Conservation (phyloP, 2,113 vertebrate species). For the Sorex fumeus region DNA sequence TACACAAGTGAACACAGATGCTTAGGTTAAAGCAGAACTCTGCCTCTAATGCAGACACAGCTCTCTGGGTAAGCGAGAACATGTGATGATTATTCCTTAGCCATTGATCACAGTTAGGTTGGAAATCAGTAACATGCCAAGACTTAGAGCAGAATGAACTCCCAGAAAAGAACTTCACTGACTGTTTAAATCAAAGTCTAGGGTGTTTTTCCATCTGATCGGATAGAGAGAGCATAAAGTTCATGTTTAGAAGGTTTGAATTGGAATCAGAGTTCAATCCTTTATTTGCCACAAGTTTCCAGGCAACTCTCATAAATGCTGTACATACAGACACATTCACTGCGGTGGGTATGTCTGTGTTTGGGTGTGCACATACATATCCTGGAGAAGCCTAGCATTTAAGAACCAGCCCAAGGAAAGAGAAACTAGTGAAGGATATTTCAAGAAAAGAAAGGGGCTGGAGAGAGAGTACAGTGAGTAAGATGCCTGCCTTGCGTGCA, state of each 20-base stretch:
- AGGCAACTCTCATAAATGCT: not conserved
- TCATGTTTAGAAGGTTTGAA: not conserved
- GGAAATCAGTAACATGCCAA: not conserved
- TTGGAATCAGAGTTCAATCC: slow-evolving; percentile 9
- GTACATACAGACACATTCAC: too few relatives aligned
- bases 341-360: not conserved
- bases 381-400: not conserved
- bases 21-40: not conserved
- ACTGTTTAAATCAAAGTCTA: slow-evolving; percentile 13
- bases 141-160: slow-evolving; percentile 22
- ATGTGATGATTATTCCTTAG: not conserved
- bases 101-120: not conserved
- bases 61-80: not conserved
- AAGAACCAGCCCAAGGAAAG: slow-evolving; percentile 3
- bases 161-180: slow-evolving; percentile 21
- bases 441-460: too few relatives aligned
- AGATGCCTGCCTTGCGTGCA: too few relatives aligned
- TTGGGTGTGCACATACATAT: not conserved
- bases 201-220: not conserved
- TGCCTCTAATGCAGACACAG: not conserved
- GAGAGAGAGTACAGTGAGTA: too few relatives aligned
- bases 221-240: slow-evolving; percentile 8
- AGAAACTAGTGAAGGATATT: not conserved
- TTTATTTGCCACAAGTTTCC: not conserved
- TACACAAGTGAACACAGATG: not conserved